Percentiles rank a stretch among this genome's conserved stretches.
Conservation (phyloP, 2,797 vertebrate genomes). For the Ptychadena robeensis region DNA sequence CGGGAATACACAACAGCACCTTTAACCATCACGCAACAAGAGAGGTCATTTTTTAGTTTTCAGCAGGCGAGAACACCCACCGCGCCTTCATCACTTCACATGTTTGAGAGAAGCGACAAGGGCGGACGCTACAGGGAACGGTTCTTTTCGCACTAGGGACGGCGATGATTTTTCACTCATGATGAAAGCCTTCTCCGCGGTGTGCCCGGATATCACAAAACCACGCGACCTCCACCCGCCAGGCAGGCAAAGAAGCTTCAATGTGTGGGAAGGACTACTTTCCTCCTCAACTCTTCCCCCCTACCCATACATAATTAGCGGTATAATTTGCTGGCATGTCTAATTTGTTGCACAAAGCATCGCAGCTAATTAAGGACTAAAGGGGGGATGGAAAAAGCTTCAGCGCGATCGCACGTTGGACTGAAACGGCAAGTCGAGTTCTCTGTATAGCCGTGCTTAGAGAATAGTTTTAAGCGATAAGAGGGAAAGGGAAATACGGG, state of each 20-base stretch:
- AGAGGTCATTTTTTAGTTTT: conserved; percentile 3
- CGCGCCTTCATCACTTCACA: too few relatives aligned
- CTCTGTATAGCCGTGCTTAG: conserved; percentile 9
- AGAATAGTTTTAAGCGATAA: background rate
- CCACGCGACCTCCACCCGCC: conserved; percentile 6
- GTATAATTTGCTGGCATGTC: conserved; percentile 35
- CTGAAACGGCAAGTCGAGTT: conserved; percentile 2
- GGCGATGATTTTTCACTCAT: background rate
- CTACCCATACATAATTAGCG: conserved; percentile 28
- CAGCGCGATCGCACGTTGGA: conserved; percentile 14
- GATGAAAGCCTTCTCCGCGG: background rate
- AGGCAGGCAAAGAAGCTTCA: background rate
- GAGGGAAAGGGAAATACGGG: background rate
- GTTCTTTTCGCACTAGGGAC: background rate
- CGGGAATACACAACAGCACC: conserved; percentile 42
- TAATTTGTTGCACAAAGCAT: conserved; percentile 29
- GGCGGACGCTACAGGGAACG: background rate
- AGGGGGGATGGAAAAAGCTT: background rate
- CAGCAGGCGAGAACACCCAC: too few relatives aligned
- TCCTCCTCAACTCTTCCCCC: too few relatives aligned
- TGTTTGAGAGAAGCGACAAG: conserved; percentile 1
- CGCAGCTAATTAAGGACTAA: conserved; percentile 42
- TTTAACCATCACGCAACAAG: background rate
- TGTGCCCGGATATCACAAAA: background rate
- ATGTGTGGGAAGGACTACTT: background rate